Evolutionary conservation across 1,140 invertebrate species (phyloP), one percentile per base, ranked within the genome.

Genomic region (Dendrolimus kikuchii): DNA sequence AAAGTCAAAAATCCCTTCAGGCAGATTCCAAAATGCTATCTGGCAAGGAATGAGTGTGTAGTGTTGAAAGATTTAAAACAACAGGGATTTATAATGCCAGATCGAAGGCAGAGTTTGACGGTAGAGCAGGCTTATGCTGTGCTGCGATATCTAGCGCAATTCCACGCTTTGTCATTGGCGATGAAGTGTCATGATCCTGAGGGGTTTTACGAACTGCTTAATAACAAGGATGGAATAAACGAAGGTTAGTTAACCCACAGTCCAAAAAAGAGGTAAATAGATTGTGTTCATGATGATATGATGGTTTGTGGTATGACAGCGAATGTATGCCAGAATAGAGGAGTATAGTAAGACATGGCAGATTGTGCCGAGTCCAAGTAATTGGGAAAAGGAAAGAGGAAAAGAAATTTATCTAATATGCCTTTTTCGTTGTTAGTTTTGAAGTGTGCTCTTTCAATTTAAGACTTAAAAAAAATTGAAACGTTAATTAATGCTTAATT

Each of bases 81-180:
- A 49, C 75, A 88, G 39, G 91, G 90, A 0, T 93, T 92, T 66
- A 85, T 89, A 38, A 93, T 93, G 92, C 90, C 89, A 1, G 92
- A 93, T 63, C 85, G 92, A 40, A 88, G 88, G 45, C 87, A 90
- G 62, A 92, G 92, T 0, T 70, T 93, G 4, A 89, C 89, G 7
- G 74, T 90, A 5, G 86, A 91, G 40, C 90, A 92, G 62, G 88
- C 90, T 7, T 88, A 90, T 46, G 82, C 87, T 8, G 90, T 92
- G 0, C 67, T 93, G 7, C 89, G 90, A 56, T 87, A 91, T 46
- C 72, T 93, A 40, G 91, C 92, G 0, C 90, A 90, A 40, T 91
- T 93, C 56, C 92, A 93, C 62, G 91, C 91, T 0, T 69, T 93
- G 7, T 93, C 92, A 10, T 74, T 93, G 51, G 91, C 91, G 0